phyloP scores from a whole-genome alignment of 1,140 invertebrate species.

The Tenebrio molitor region DNA sequence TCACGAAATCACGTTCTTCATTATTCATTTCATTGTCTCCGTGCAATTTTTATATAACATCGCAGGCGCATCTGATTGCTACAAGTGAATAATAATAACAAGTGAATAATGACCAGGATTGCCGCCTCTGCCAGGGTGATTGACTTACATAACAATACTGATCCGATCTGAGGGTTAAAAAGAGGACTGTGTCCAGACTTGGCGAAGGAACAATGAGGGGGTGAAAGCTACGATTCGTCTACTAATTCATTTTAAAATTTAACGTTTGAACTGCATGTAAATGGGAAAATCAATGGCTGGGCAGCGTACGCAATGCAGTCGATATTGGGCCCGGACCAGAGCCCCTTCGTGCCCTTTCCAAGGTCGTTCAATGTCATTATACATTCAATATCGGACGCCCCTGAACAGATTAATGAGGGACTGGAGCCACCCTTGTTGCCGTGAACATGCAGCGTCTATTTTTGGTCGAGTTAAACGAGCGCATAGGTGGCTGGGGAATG shows the following conservation, averaged over 20 bases:
- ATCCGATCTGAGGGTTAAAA: neutral
- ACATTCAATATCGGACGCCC: conserved; percentile 48
- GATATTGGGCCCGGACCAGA: conserved; percentile 38
- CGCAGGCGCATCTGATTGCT: conserved; percentile 23
- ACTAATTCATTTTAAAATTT: conserved; percentile 14
- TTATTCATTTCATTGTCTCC: conserved; percentile 9
- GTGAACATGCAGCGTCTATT: conserved; percentile 1
- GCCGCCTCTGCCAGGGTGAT: neutral
- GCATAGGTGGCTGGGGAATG: neutral
- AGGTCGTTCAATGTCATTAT: conserved; percentile 50
- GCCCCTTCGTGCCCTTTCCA: neutral
- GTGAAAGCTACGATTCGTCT: conserved; percentile 2
- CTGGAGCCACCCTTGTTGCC: conserved; percentile 13
- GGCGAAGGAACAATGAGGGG: conserved; percentile 2
- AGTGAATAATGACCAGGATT: conserved; percentile 26
- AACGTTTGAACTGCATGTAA: conserved; percentile 27
- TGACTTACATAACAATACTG: conserved; percentile 26
- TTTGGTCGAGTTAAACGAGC: neutral
- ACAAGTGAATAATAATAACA: conserved; percentile 27
- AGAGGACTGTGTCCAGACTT: conserved; percentile 7
- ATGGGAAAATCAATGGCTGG: conserved; percentile 34
- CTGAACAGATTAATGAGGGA: conserved; percentile 41
- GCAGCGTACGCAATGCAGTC: conserved; percentile 47
- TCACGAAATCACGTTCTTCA: no score
- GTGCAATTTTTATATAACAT: conserved; percentile 27